Base-by-base conservation (phyloP, 2,113 vertebrate genomes). In the Nibea albiflora region DNA sequence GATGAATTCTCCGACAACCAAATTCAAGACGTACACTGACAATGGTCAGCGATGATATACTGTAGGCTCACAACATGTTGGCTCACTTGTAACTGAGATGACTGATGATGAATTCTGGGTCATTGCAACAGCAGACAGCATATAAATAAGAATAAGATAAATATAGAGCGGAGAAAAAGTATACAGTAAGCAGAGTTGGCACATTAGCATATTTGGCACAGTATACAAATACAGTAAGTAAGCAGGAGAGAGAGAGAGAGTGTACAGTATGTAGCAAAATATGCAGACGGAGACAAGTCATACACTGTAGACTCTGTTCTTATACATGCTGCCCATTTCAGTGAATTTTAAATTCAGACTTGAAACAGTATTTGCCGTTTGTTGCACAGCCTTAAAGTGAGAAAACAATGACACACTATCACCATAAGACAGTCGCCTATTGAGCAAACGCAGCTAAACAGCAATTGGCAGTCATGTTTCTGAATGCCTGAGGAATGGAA, bases 121-220 rank as follows among this genome's bases (percentile, higher is more conserved):
- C 57, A 77, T 22, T 2, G 16, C 46, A 83, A 22, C 60, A 66
- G 61, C 44, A 57, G 31, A 72, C 24, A 35, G 53, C 44, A 66
- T 31, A 53, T 72, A 61, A 73, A 83, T 42, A 73, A 65, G 46
- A 78, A 39, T 39, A 39, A 39, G 35, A 39, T 72, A 53, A 81
- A 75, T 60, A 66, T 24, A 58, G 22, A 47, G 46, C 15, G 11
- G 4, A 6, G 8, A 50, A 16, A 49, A 73, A 39, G n/a, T 39
- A 49, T 22, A 62, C 28, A 67, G 31, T 71, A 31, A 73, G 67
- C 61, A 61, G 53, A 39, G 19, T 35, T 47, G 52, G 52, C 26
- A 65, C 58, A 71, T 26, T 20, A 77, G 60, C 66, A 77, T 22
- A 76, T 50, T 64, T 17, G 64, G 44, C 53, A n/a, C 11, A 52